Base-by-base conservation (phyloP, 2,888 invertebrate species). In the Drosophila robusta region DNA sequence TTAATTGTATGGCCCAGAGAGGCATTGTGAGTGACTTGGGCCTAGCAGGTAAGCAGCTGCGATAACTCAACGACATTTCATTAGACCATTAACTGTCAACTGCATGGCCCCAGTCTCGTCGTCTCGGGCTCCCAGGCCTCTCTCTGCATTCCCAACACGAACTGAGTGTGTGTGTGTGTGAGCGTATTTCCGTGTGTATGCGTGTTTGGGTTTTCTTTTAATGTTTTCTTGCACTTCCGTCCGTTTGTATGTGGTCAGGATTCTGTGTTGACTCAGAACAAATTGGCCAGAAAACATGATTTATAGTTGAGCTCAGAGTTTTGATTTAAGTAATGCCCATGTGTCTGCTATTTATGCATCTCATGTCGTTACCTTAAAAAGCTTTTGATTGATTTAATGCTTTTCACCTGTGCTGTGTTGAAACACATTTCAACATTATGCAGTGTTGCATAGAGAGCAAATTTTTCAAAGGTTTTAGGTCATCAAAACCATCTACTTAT, bases 41-140 rank as follows among this genome's bases (percentile, higher is more conserved):
- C 58, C 55, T 63, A 66, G 69, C 69, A 72, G 79, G 80, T 85
- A 79, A 83, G 67, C 80, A 75, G 82, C 73, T 71, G 78, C 69
- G 61, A 80, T 76, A 84, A 84, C 70, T 74, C 81, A 87, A 87
- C 73, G 66, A 71, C 89, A 89, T 84, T 84, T 89, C 85, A 88
- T 84, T 88, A 84, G 87, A 80, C 82, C 82, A 87, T 88, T 81
- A 87, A 78, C 73, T 89, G 84, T 81, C 89, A 84, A 68, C 73
- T 78, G 81, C 88, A 82, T 64, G 44, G 55, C 50, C 50, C 22
- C 51, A 22, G 44, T 44, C 38, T 41, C n/a, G 8, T 11, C 45
- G 7, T 46, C 14, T 29, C 16, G 42, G 6, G 4, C 41, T 16
- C 42, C 16, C 44, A 3, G 12, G 12, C 44, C 36, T 38, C 55